Conservation (phyloP, 2,113 vertebrate genomes). For the Gavialis gangeticus region DNA sequence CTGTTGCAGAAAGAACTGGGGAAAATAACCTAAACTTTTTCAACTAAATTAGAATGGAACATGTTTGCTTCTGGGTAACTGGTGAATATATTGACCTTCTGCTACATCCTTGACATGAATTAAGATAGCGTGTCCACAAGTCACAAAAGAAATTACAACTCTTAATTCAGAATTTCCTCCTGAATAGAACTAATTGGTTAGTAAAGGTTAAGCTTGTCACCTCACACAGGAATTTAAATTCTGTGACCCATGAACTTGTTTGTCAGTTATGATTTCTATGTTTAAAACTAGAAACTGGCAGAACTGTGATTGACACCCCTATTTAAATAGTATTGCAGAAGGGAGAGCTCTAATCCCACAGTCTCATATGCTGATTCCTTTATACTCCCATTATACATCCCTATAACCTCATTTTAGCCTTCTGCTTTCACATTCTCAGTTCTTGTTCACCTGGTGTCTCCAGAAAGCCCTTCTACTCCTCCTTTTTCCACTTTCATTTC, state of each 20-base stretch:
- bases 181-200: constrained; percentile 35
- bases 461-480: constrained; percentile 25
- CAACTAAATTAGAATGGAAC: background rate
- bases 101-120: constrained; percentile 25
- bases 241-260: constrained; percentile 38
- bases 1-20: background rate
- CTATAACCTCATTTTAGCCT: constrained; percentile 30
- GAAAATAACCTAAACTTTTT: background rate
- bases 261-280: constrained; percentile 19
- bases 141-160: background rate
- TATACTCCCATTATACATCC: constrained; percentile 35
- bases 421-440: background rate
- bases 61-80: constrained; percentile 25
- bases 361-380: constrained; percentile 2
- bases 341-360: constrained; percentile 9
- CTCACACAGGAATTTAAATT: constrained; percentile 39
- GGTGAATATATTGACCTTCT: constrained; percentile 45
- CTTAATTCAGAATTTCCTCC: constrained; percentile 17
- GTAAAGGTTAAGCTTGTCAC: constrained; percentile 29
- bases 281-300: background rate
- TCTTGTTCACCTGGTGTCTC: constrained; percentile 24
- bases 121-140: background rate
- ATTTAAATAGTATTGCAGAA: background rate
- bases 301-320: background rate
- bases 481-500: constrained; percentile 14